Evolutionary conservation across 2,113 vertebrate genomes (phyloP).

Genomic region (Protomyctophum bolini): DNA sequence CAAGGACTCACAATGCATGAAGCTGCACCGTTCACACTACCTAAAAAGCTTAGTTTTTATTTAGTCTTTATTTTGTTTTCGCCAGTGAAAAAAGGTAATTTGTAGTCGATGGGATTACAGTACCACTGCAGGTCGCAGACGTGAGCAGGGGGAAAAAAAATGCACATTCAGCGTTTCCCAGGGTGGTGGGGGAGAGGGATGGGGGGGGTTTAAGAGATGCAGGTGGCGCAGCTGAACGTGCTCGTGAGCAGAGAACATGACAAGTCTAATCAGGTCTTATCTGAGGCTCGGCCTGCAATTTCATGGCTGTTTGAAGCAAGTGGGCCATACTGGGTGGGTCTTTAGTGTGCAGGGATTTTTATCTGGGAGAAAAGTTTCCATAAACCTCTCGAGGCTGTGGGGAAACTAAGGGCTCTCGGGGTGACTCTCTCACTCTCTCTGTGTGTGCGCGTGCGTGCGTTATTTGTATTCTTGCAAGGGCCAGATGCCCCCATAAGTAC

Average conservation of each 20-base stretch:
- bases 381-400: constrained; percentile 39
- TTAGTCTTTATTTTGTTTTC: no score
- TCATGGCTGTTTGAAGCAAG: constrained; percentile 83
- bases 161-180: constrained; percentile 62
- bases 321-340: constrained; percentile 76
- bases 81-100: no score
- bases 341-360: constrained; percentile 58
- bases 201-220: constrained; percentile 40
- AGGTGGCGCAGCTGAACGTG: constrained; percentile 58
- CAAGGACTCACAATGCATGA: no score
- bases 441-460: background rate
- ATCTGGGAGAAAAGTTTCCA: constrained; percentile 62
- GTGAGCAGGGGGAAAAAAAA: constrained; percentile 38
- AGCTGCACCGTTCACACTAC: no score
- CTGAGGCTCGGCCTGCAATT: constrained; percentile 68
- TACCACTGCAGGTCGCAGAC: constrained; percentile 27
- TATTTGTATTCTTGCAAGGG: no score
- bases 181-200: constrained; percentile 30
- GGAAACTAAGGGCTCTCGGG: constrained; percentile 3
- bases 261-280: constrained; percentile 80
- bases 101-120: no score
- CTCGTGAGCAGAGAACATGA: constrained; percentile 53
- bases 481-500: background rate
- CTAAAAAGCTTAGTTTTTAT: no score
- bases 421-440: no score